These are phyloP conservation scores for Pangasianodon hypophthalmus DNA, from an alignment of 2,113 vertebrate species.

Conservation along the genomic window DNA sequence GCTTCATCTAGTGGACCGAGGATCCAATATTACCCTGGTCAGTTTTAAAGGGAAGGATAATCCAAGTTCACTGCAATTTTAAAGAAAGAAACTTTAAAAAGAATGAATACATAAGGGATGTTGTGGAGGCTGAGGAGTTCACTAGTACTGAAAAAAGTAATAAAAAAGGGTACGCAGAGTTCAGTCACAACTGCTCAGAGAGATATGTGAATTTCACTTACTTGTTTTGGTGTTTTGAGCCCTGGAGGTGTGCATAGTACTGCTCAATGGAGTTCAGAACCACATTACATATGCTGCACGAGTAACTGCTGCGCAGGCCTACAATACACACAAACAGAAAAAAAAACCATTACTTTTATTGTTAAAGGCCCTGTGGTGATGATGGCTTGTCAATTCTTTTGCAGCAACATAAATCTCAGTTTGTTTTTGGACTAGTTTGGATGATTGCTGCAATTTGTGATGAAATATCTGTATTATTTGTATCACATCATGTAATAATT, in stretches of 20 bases:
- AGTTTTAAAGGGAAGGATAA: neutral
- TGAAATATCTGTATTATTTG: slow-evolving; percentile 42
- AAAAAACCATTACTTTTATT: neutral
- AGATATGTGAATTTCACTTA: slow-evolving; percentile 60
- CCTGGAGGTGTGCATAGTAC: slow-evolving; percentile 81
- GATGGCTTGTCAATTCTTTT: slow-evolving; percentile 28
- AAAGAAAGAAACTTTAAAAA: slow-evolving; percentile 6
- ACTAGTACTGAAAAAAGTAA: neutral
- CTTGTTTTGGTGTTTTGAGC: slow-evolving; percentile 84
- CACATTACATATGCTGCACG: slow-evolving; percentile 78
- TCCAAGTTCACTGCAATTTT: neutral
- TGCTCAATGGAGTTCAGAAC: slow-evolving; percentile 82
- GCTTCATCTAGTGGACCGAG: neutral
- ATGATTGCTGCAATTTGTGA: slow-evolving; percentile 11
- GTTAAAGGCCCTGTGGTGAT: neutral
- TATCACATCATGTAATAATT: neutral
- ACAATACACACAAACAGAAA: slow-evolving; percentile 43
- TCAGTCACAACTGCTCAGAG: neutral
- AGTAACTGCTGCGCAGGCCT: slow-evolving; percentile 79
- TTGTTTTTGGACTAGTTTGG: neutral
- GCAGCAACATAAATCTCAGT: slow-evolving; percentile 35
- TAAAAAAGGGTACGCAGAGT: neutral
- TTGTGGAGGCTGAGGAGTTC: neutral
- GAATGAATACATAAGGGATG: neutral
- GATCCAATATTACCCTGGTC: neutral